phyloP scores from a whole-genome alignment of 2,113 vertebrate species.

The Furnarius figulus region DNA sequence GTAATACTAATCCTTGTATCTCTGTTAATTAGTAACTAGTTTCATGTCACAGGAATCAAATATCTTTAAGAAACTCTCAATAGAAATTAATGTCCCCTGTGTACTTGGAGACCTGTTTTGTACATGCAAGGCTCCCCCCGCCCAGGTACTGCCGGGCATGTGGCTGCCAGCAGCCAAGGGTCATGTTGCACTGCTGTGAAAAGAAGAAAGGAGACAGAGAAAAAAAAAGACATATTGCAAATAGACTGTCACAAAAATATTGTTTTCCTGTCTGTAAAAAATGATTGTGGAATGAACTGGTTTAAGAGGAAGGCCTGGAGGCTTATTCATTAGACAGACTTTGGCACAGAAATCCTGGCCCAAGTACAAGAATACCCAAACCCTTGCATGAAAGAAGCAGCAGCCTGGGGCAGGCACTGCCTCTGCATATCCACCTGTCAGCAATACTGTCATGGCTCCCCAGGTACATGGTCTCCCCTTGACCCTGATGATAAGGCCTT shows the following conservation, averaged over 20 bases:
- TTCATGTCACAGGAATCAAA: conserved; percentile 1
- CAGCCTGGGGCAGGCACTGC: not conserved
- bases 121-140: not conserved
- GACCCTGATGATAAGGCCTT: fast-evolving
- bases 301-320: not conserved
- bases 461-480: not conserved
- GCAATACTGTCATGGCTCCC: not conserved
- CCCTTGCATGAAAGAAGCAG: fast-evolving
- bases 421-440: fast-evolving
- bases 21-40: conserved; percentile 63
- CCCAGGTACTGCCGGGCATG: fast-evolving
- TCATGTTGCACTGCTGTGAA: not conserved
- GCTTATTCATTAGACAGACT: not conserved
- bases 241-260: not conserved
- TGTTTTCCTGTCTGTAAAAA: not conserved
- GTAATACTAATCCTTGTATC: conserved; percentile 6
- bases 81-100: not conserved
- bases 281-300: not conserved
- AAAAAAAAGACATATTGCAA: not conserved
- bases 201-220: not conserved
- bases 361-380: not conserved
- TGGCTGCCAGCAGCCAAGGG: not conserved
- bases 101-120: not conserved
- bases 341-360: not conserved
- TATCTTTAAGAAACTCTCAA: not conserved